Conservation (phyloP, 2,113 vertebrate genomes). For the Okapia johnstoni region DNA sequence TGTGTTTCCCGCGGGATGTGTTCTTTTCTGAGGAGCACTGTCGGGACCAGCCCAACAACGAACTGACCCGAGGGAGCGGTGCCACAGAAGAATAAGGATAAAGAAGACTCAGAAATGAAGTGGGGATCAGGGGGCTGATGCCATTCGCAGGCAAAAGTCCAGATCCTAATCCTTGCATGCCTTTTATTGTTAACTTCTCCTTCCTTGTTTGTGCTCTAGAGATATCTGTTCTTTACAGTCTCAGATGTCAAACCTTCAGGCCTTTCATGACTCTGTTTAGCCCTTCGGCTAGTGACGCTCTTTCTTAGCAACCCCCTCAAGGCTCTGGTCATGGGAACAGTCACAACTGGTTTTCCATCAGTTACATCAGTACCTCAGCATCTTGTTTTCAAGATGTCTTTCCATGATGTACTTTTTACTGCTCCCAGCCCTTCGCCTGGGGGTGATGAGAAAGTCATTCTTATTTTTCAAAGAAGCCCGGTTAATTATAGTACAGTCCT, state of each 20-base stretch:
- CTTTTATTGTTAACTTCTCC: background rate
- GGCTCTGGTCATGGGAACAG: background rate
- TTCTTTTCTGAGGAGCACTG: background rate
- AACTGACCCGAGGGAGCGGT: rapidly evolving
- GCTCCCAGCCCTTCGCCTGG: background rate
- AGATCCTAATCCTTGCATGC: background rate
- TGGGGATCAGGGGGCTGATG: background rate
- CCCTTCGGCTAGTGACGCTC: background rate
- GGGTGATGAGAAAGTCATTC: background rate
- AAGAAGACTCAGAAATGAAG: background rate
- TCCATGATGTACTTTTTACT: background rate
- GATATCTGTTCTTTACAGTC: background rate
- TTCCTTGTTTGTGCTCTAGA: background rate
- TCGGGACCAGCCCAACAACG: background rate
- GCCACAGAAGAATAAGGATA: background rate
- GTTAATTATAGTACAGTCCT: background rate
- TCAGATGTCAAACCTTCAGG: background rate
- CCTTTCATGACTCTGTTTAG: background rate
- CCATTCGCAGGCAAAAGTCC: background rate
- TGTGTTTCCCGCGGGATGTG: background rate
- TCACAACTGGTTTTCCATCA: background rate
- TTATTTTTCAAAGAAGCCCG: background rate
- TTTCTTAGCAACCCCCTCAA: background rate
- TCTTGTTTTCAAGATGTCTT: background rate
- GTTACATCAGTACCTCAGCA: background rate